phyloP scores from a whole-genome alignment of 2,888 invertebrate genomes.

The Dasysyrphus albostriatus region DNA sequence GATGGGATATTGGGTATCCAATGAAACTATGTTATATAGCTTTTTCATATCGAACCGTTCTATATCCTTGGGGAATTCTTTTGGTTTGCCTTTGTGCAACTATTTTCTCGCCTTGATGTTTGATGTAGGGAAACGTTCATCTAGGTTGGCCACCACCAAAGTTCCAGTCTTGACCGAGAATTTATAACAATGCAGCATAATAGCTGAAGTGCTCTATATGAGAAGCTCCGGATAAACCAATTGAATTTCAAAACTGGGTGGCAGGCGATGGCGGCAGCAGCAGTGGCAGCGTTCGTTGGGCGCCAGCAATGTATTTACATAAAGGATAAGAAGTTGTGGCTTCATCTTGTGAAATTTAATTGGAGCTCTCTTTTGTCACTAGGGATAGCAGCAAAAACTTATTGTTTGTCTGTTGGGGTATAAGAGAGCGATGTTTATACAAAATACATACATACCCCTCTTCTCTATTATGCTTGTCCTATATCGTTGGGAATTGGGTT shows the following conservation, averaged over 20 bases:
- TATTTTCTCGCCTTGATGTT: constrained; percentile 65
- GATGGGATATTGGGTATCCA: constrained; percentile 36
- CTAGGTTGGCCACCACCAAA: constrained; percentile 12
- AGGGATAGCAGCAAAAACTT: constrained; percentile 39
- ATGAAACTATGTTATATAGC: constrained; percentile 25
- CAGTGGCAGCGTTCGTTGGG: not conserved
- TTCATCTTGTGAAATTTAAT: constrained; percentile 61
- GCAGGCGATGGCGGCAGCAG: not conserved
- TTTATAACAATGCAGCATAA: constrained; percentile 61
- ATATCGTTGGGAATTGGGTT: constrained; percentile 30
- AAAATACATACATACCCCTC: not conserved
- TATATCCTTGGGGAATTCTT: constrained; percentile 58
- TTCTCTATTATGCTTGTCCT: not conserved
- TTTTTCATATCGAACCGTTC: constrained; percentile 24
- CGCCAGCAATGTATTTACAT: constrained; percentile 49
- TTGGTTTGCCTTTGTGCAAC: constrained; percentile 68
- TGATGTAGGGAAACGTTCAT: constrained; percentile 52
- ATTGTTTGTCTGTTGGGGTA: not conserved
- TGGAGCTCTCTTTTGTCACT: constrained; percentile 33
- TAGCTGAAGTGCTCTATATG: constrained; percentile 23
- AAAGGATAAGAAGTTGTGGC: constrained; percentile 56
- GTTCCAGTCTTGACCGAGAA: constrained; percentile 55
- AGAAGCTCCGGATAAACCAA: constrained; percentile 53
- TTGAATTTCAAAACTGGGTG: constrained; percentile 58
- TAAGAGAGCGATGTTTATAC: constrained; percentile 27